A percentile compares a stretch with the other conserved stretches of the same genome.
Evolutionary conservation across 1,140 invertebrate genomes (phyloP).

Genomic region (Ridgeia piscesae): DNA sequence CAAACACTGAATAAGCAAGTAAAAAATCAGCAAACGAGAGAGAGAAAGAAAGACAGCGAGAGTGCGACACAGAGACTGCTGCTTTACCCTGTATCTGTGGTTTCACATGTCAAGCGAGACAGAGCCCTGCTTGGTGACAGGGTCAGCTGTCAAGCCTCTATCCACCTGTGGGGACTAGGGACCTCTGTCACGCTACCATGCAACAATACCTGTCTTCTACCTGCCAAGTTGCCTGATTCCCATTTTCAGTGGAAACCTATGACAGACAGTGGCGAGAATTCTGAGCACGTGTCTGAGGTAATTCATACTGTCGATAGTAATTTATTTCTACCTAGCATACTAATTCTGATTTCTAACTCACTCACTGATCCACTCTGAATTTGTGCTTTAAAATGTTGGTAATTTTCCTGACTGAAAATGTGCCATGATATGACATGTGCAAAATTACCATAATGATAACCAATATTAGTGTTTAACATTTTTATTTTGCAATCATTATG

Average conservation of each 20-base stretch:
- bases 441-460: no score
- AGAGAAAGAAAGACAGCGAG: neutral
- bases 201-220: neutral
- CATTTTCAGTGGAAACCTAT: neutral
- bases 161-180: neutral
- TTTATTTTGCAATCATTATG: no score
- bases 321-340: no score
- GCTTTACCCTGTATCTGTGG: neutral
- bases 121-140: neutral
- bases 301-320: no score
- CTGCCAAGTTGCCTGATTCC: neutral
- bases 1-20: no score
- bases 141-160: neutral
- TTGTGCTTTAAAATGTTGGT: no score
- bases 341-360: no score
- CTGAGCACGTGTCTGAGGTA: neutral
- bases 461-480: no score
- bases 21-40: neutral
- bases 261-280: neutral
- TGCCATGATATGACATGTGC: no score
- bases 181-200: neutral
- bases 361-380: no score
- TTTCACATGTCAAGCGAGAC: neutral
- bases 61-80: neutral
- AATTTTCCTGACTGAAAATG: no score